Evolutionary conservation across 2,888 invertebrate species (phyloP).

Genomic region (Dicyrtoma fusca): DNA sequence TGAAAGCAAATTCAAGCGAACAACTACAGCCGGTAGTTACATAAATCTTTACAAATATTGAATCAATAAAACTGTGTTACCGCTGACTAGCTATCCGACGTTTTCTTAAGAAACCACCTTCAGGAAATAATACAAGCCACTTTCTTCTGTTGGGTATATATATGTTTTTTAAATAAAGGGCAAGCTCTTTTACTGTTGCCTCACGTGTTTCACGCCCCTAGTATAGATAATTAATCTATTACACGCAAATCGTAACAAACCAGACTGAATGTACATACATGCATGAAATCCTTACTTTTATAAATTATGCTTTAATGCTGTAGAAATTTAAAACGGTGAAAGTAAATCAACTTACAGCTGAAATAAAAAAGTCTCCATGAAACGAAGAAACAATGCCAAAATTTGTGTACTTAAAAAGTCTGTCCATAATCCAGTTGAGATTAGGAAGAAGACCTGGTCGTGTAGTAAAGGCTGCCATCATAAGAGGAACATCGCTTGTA

Average conservation of each 20-base stretch:
- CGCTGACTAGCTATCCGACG: conserved; percentile 82
- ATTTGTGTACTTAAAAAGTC: conserved; percentile 91
- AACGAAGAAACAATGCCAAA: conserved; percentile 89
- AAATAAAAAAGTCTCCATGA: conserved; percentile 94
- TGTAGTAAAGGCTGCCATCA: conserved; percentile 87
- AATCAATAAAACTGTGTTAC: no score
- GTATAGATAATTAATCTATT: conserved; percentile 50
- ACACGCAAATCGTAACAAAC: no score
- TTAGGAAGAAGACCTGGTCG: conserved; percentile 76
- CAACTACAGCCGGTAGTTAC: no score
- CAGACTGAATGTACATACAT: no score
- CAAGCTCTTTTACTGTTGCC: conserved; percentile 71
- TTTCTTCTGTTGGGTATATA: conserved; percentile 75
- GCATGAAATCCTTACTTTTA: no score
- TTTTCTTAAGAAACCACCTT: conserved; percentile 92
- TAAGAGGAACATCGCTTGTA: conserved; percentile 90
- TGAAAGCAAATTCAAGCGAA: no score
- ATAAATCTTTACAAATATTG: neutral
- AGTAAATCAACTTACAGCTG: conserved; percentile 87
- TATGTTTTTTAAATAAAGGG: conserved; percentile 71
- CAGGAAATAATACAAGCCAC: conserved; percentile 92
- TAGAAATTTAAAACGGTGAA: no score
- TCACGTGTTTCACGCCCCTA: conserved; percentile 80
- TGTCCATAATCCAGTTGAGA: conserved; percentile 97
- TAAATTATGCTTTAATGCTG: no score